phyloP scores from a whole-genome alignment of 2,113 vertebrate genomes.

The Irena cyanogastra region DNA sequence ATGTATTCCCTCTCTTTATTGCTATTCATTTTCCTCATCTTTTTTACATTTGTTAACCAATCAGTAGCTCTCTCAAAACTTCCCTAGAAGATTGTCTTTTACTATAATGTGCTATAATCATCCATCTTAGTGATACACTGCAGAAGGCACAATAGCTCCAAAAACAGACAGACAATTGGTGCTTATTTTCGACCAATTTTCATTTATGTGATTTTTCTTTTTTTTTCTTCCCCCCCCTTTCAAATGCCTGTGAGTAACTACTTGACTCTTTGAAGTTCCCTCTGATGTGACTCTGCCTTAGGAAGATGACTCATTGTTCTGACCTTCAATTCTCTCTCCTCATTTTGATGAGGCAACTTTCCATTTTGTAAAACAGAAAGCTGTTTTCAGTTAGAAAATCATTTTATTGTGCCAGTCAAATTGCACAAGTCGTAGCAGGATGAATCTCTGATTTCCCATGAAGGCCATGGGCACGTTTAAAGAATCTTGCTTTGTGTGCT shows the following conservation, averaged over 20 bases:
- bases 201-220: slow-evolving; percentile 11
- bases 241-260: neutral
- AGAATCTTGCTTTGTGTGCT: neutral
- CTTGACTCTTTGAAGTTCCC: slow-evolving; percentile 27
- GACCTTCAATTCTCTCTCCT: slow-evolving; percentile 11
- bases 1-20: neutral
- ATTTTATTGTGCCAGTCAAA: slow-evolving; percentile 22
- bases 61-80: slow-evolving; percentile 22
- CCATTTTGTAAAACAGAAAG: slow-evolving; percentile 20
- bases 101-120: slow-evolving; percentile 47
- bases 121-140: neutral
- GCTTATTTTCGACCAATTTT: slow-evolving; percentile 54
- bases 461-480: neutral
- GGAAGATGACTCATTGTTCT: slow-evolving; percentile 46
- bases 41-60: slow-evolving; percentile 14
- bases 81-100: slow-evolving; percentile 21
- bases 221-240: too few relatives aligned
- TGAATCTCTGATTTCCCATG: slow-evolving; percentile 2
- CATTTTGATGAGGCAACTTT: slow-evolving; percentile 40
- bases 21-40: neutral
- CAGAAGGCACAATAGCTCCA: slow-evolving; percentile 26
- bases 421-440: neutral
- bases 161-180: slow-evolving; percentile 29
- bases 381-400: slow-evolving; percentile 53
- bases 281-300: neutral